These are phyloP conservation scores for Pinna nobilis DNA, from an alignment of 1,140 invertebrate genomes.

Conservation along the genomic window DNA sequence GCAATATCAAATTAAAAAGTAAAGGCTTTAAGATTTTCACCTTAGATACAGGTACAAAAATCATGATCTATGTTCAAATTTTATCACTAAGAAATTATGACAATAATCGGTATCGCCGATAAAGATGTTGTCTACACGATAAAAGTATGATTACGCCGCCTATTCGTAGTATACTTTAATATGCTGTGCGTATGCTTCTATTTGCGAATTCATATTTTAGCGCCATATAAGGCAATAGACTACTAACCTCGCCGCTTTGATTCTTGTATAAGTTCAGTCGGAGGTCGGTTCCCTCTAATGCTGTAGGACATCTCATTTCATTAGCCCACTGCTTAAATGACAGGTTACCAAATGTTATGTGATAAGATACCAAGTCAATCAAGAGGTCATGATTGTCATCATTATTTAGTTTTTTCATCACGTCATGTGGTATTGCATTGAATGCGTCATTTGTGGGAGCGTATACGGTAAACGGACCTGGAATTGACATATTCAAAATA, in stretches of 20 bases:
- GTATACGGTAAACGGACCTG: conserved; percentile 6
- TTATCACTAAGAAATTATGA: no score
- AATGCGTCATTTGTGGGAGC: neutral
- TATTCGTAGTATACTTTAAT: no score
- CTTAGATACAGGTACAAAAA: no score
- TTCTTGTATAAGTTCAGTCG: conserved; percentile 5
- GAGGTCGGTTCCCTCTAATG: neutral
- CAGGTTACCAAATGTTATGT: conserved; percentile 1
- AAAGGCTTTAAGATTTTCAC: no score
- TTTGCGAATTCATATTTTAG: no score
- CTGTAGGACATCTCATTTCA: neutral
- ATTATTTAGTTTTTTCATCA: conserved; percentile 6
- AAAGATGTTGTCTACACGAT: no score
- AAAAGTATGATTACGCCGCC: no score
- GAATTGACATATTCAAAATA: neutral
- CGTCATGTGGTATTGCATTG: neutral
- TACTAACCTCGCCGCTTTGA: neutral
- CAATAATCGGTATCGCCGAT: no score
- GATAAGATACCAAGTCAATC: neutral
- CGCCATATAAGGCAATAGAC: no score
- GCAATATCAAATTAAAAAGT: no score
- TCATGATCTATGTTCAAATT: no score
- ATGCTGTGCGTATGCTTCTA: no score
- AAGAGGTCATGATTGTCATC: neutral
- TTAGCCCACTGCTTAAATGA: neutral